Base-by-base conservation (phyloP, 1,140 invertebrate genomes). In the Battus philenor region DNA sequence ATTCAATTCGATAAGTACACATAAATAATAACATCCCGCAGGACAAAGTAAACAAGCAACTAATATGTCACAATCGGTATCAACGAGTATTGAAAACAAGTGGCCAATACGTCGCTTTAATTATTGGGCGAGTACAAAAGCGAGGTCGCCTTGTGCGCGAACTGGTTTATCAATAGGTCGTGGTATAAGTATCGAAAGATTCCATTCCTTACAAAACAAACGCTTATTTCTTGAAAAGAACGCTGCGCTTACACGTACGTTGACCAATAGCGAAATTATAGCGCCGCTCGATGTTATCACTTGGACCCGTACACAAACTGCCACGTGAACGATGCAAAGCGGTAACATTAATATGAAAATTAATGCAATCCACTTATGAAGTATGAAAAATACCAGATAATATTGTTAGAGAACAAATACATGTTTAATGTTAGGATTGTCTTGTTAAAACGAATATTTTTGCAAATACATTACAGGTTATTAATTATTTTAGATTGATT, bases 101-200 rank as follows among this genome's bases (percentile, higher is more conserved):
- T 76, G 61, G 68, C 51, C 68, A 77, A 75, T 80, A 70, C 66
- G 65, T 68, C 48, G 63, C 54, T 73, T 77, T 78, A 83, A 76
- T 79, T 84, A 76, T 78, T 73, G 64, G 63, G 54, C 66, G 71
- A 63, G 49, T 51, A 56, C 50, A 49, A 50, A 45, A 59, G 50
- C 77, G 77, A 81, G 77, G 75, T 67, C 80, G 74, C 56, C 75
- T 59, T 76, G 66, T 70, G 54, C 48, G 54, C 67, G 48, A 73
- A 84, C 80, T 80, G 77, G 80, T 84, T 80, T 84, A 72, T 72
- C 70, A 75, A 55, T 62, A 34, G 47, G 50, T 41, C 43, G 54
- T 59, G 62, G 61, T 49, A 52, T 59, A 68, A 68, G 61, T 62
- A 47, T 62, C 43, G 45, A 71, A 69, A 55, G 54, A 50, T 49